These are phyloP conservation scores for Eospalax fontanierii DNA, from an alignment of 2,797 vertebrate genomes.

Conservation along the genomic window DNA sequence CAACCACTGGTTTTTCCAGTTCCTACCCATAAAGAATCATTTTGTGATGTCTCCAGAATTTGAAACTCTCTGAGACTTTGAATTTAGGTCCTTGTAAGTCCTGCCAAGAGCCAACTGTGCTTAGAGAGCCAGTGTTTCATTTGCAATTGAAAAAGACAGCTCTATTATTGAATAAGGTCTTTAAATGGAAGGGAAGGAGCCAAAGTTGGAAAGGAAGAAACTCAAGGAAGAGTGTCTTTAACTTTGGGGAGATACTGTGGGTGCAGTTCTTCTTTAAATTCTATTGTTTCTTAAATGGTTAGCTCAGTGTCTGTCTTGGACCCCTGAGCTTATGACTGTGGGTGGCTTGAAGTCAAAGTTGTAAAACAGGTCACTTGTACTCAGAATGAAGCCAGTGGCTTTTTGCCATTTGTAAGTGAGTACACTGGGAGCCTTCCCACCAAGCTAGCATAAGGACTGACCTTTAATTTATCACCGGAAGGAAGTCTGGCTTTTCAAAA, in stretches of 20 bases:
- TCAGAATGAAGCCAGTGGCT: conserved; percentile 66
- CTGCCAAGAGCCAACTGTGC: accelerated
- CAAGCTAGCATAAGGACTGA: conserved; percentile 78
- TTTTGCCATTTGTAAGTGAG: conserved; percentile 85
- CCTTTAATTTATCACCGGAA: conserved; percentile 71
- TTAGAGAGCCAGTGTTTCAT: neutral
- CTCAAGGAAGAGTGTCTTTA: conserved; percentile 9
- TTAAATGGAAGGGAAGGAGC: neutral
- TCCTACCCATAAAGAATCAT: neutral
- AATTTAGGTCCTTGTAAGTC: neutral
- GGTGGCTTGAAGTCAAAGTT: conserved; percentile 58
- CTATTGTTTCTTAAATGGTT: conserved; percentile 57
- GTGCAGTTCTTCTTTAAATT: conserved; percentile 47
- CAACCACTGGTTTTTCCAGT: accelerated
- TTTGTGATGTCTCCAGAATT: neutral
- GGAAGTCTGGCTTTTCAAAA: conserved; percentile 10
- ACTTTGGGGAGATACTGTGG: conserved; percentile 36
- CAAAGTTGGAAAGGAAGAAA: conserved; percentile 54
- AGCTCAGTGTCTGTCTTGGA: conserved; percentile 31
- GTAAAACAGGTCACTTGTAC: conserved; percentile 69
- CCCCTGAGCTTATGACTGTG: conserved; percentile 55
- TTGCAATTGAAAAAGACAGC: conserved; percentile 67
- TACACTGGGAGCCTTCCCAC: conserved; percentile 58
- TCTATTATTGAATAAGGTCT: conserved; percentile 38
- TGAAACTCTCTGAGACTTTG: neutral